Conservation (phyloP, 2,113 vertebrate genomes). For the Callopanchax toddi region DNA sequence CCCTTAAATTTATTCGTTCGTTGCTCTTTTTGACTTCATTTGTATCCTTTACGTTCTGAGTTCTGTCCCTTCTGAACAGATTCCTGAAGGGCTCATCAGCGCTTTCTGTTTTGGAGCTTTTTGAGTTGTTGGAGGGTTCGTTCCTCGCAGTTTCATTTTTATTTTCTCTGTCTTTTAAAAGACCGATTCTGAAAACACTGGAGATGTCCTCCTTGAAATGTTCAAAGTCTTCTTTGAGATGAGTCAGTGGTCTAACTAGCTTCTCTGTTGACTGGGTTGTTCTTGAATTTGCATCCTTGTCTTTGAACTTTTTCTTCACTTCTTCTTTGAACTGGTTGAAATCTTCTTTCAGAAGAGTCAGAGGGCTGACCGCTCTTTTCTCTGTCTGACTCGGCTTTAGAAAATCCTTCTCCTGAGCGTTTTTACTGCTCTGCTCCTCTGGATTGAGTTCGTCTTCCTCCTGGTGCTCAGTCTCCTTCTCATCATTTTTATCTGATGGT, state of each 20-base stretch:
- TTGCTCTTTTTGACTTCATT: background rate
- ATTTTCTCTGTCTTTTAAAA: slow-evolving; percentile 29
- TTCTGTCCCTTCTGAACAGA: slow-evolving; percentile 20
- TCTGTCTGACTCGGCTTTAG: background rate
- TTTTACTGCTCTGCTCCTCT: background rate
- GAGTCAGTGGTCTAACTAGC: background rate
- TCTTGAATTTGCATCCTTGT: slow-evolving; percentile 27
- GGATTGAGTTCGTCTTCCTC: background rate
- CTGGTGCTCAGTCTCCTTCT: background rate
- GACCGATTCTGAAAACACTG: slow-evolving; percentile 31
- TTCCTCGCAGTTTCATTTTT: background rate
- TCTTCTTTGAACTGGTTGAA: slow-evolving; percentile 44
- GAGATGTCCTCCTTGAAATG: slow-evolving; percentile 40
- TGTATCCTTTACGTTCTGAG: background rate
- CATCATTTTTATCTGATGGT: background rate
- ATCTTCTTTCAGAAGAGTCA: slow-evolving; percentile 49
- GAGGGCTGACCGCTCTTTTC: slow-evolving; percentile 1
- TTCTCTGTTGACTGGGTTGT: slow-evolving; percentile 3
- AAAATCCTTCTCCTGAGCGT: background rate
- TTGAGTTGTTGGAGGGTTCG: slow-evolving; percentile 1
- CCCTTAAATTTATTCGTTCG: background rate
- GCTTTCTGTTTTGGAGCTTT: slow-evolving; percentile 7
- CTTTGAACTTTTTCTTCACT: slow-evolving; percentile 42
- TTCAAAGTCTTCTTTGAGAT: slow-evolving; percentile 41
- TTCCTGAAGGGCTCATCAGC: background rate